phyloP scores from a whole-genome alignment of 2,888 invertebrate species.

The Charanyca ferruginea region DNA sequence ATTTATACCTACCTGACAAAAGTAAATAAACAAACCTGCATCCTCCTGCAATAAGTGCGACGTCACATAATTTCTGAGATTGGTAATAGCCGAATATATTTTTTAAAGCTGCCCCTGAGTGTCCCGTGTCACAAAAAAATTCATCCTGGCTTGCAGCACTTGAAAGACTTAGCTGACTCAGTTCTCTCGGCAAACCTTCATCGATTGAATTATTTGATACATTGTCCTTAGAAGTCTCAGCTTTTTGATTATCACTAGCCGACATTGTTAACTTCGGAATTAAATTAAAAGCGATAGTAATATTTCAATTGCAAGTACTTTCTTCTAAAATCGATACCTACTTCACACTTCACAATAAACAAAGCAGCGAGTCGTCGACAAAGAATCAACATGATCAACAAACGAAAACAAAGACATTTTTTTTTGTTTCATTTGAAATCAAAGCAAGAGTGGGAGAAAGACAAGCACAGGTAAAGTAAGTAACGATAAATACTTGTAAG shows the following conservation, averaged over 20 bases:
- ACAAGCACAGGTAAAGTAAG: background rate
- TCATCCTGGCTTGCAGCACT: slow-evolving; percentile 95
- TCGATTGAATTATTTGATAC: slow-evolving; percentile 89
- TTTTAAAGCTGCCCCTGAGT: slow-evolving; percentile 95
- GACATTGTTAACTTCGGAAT: slow-evolving; percentile 77
- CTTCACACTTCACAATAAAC: slow-evolving; percentile 55
- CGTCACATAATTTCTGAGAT: slow-evolving; percentile 96
- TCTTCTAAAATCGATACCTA: slow-evolving; percentile 27
- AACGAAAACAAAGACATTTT: slow-evolving; percentile 77
- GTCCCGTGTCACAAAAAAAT: slow-evolving; percentile 94
- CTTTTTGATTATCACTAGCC: slow-evolving; percentile 83
- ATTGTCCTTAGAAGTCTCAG: slow-evolving; percentile 85
- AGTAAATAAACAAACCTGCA: slow-evolving; percentile 87
- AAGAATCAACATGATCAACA: slow-evolving; percentile 46
- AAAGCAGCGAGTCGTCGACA: slow-evolving; percentile 50
- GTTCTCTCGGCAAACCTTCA: slow-evolving; percentile 92
- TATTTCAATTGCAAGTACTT: slow-evolving; percentile 11
- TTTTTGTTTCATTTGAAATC: slow-evolving; percentile 5
- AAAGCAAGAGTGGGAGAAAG: background rate
- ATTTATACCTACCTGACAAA: slow-evolving; percentile 21
- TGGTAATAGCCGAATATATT: slow-evolving; percentile 96
- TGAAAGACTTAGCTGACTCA: slow-evolving; percentile 92
- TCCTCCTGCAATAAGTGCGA: slow-evolving; percentile 95
- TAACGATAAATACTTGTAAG: no score
- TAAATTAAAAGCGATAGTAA: slow-evolving; percentile 10